Percentiles rank a stretch among this genome's conserved stretches.
Evolutionary conservation across 2,113 vertebrate species (phyloP).

Genomic region (Sciurus niger): DNA sequence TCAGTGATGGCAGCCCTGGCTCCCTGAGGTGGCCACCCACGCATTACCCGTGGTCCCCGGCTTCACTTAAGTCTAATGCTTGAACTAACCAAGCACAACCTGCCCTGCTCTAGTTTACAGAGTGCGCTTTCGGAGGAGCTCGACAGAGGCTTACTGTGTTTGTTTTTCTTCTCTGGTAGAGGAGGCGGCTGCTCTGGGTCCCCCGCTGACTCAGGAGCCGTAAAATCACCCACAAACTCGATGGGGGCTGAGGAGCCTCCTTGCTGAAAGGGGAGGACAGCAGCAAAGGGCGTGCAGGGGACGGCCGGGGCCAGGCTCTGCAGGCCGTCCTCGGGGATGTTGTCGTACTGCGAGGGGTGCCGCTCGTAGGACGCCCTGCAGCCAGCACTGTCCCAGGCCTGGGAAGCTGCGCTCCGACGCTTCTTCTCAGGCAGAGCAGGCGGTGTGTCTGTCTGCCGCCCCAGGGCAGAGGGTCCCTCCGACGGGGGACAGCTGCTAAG

Average conservation of each 20-base stretch:
- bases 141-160: slow-evolving; percentile 93
- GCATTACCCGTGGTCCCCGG: neutral
- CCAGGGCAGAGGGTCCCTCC: slow-evolving; percentile 75
- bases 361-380: slow-evolving; percentile 93
- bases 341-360: slow-evolving; percentile 96
- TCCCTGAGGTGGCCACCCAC: slow-evolving; percentile 5
- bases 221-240: slow-evolving; percentile 90
- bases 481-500: slow-evolving; percentile 83
- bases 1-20: slow-evolving; percentile 19
- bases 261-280: slow-evolving; percentile 93
- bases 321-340: slow-evolving; percentile 95
- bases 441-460: slow-evolving; percentile 88
- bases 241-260: slow-evolving; percentile 89
- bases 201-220: slow-evolving; percentile 87
- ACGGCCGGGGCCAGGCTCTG: slow-evolving; percentile 77
- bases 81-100: neutral
- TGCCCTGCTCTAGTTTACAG: too few species aligned
- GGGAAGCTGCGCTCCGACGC: slow-evolving; percentile 92
- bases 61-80: neutral
- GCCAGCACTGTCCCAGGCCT: slow-evolving; percentile 87
- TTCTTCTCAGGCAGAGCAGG: slow-evolving; percentile 98
- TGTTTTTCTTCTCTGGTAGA: slow-evolving; percentile 98
- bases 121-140: neutral
- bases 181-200: slow-evolving; percentile 95
- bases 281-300: slow-evolving; percentile 91